A percentile compares a stretch with the other conserved stretches of the same genome.
phyloP scores from a whole-genome alignment of 2,888 invertebrate species.

The Limnephilus marmoratus region DNA sequence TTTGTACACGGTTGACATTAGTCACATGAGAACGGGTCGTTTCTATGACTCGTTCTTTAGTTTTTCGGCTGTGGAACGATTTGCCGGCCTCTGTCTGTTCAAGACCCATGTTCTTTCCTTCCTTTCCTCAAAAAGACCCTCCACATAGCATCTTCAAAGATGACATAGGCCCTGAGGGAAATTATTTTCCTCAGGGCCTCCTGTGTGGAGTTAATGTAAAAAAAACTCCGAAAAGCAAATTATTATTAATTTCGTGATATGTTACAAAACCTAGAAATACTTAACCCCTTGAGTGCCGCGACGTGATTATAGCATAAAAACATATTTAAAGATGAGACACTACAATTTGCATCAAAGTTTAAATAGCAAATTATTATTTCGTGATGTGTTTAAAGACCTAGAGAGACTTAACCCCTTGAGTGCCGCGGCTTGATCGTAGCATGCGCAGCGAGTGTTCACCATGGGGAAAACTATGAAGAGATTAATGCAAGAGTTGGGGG shows the following conservation, averaged over 20 bases:
- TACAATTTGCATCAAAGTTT: not conserved
- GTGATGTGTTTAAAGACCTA: not conserved
- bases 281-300: not conserved
- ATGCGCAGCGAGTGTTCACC: not conserved
- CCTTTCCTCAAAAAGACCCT: too few species aligned
- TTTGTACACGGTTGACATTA: too few species aligned
- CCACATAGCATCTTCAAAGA: too few species aligned
- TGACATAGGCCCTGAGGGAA: too few species aligned
- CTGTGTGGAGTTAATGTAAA: too few species aligned
- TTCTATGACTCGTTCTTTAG: too few species aligned
- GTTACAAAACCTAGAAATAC: not conserved
- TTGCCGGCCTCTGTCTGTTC: too few species aligned
- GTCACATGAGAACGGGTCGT: too few species aligned
- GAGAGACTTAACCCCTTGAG: not conserved
- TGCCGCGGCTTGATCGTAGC: not conserved
- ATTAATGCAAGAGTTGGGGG: conserved; percentile 59
- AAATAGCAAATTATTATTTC: not conserved
- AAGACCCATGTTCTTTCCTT: too few species aligned
- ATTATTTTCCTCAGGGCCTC: too few species aligned
- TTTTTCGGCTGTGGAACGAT: too few species aligned
- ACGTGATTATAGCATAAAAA: not conserved
- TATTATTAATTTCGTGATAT: not conserved
- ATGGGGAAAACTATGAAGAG: conserved; percentile 66
- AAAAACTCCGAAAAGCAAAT: not conserved
- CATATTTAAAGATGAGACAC: not conserved